Evolutionary conservation across 2,888 invertebrate species (phyloP).

Genomic region (Melolontha melolontha): DNA sequence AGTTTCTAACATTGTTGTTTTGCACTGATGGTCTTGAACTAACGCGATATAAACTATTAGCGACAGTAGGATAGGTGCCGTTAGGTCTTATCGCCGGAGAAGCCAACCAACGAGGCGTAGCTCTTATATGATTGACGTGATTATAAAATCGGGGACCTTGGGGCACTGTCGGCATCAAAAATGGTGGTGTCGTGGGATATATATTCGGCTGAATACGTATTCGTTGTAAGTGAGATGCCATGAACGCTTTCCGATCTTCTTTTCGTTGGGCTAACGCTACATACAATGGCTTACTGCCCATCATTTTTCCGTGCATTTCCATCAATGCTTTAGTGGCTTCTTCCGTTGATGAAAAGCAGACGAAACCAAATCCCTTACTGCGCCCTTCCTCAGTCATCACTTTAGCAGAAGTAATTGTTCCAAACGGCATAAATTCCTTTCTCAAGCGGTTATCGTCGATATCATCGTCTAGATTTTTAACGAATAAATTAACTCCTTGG

Average conservation of each 20-base stretch:
- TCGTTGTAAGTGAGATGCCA: conserved; percentile 76
- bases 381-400: conserved; percentile 71
- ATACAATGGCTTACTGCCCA: conserved; percentile 78
- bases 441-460: conserved; percentile 76
- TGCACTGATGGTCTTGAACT: conserved; percentile 67
- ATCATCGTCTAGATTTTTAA: conserved; percentile 79
- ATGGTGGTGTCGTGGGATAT: conserved; percentile 78
- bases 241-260: conserved; percentile 77
- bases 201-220: conserved; percentile 85
- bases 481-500: conserved; percentile 78
- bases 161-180: conserved; percentile 89
- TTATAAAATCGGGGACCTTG: conserved; percentile 91
- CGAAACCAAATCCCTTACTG: conserved; percentile 74
- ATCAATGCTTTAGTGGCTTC: conserved; percentile 79
- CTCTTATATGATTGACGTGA: conserved; percentile 88
- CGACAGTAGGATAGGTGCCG: conserved; percentile 71
- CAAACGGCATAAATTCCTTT: conserved; percentile 75
- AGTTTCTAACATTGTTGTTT: conserved; percentile 76
- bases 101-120: conserved; percentile 88
- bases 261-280: conserved; percentile 80
- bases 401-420: conserved; percentile 78
- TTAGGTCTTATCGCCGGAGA: conserved; percentile 78
- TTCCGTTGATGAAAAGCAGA: conserved; percentile 77
- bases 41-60: conserved; percentile 60
- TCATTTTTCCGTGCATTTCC: conserved; percentile 78